These are phyloP conservation scores for Brachyhypopomus occidentalis DNA, from an alignment of 2,113 vertebrate genomes.

Conservation along the genomic window DNA sequence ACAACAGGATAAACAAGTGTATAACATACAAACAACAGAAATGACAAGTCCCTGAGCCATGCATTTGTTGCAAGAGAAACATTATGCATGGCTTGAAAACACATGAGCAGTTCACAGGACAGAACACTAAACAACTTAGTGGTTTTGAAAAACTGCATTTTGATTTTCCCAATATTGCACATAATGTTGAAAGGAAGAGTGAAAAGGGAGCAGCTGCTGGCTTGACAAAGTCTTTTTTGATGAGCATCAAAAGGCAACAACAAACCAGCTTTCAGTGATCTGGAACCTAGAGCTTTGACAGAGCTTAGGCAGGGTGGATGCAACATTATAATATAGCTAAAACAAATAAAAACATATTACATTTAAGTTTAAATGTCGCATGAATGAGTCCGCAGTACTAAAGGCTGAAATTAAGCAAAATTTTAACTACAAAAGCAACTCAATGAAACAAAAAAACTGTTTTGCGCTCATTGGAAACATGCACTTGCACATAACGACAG, in stretches of 20 bases:
- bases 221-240: neutral
- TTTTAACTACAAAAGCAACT: conserved; percentile 29
- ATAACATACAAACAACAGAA: conserved; percentile 32
- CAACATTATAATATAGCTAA: conserved; percentile 25
- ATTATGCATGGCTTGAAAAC: neutral
- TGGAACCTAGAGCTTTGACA: conserved; percentile 21
- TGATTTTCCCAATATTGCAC: conserved; percentile 21
- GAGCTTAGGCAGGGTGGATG: conserved; percentile 12
- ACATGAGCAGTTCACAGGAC: neutral
- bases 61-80: conserved; percentile 31
- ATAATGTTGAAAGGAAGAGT: conserved; percentile 2
- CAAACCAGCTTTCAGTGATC: conserved; percentile 9
- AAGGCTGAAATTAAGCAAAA: conserved; percentile 15
- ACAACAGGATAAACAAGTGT: conserved; percentile 42
- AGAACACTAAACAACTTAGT: neutral
- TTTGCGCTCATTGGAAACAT: conserved; percentile 63
- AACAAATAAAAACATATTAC: conserved; percentile 30
- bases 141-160: conserved; percentile 20
- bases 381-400: conserved; percentile 10
- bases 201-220: neutral
- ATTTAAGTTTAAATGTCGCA: conserved; percentile 11
- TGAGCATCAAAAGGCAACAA: conserved; percentile 26
- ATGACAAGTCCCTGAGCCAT: conserved; percentile 36
- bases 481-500: conserved; percentile 67
- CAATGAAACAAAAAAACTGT: conserved; percentile 43